Percentiles rank a stretch among this genome's conserved stretches.
Evolutionary conservation across 2,113 vertebrate species (phyloP).

Genomic region (Lycaon pictus): DNA sequence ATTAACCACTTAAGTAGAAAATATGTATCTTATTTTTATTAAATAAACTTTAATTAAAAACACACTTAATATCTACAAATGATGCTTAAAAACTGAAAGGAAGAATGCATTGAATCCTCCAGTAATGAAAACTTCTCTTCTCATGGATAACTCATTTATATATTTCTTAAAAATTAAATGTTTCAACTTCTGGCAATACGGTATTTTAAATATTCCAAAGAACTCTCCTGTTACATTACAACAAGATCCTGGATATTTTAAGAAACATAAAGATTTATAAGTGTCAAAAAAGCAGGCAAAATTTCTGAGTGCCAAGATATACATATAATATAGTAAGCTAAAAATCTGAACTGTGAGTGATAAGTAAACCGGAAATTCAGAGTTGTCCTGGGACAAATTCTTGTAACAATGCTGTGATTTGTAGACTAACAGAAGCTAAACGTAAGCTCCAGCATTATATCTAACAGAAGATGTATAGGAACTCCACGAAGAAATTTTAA

Average conservation of each 20-base stretch:
- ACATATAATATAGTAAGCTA: neutral
- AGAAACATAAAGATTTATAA: neutral
- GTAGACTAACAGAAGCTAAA: neutral
- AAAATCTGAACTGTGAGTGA: neutral
- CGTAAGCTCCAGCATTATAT: neutral
- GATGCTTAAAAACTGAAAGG: neutral
- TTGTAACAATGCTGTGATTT: neutral
- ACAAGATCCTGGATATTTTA: neutral
- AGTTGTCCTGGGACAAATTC: neutral
- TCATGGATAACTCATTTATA: neutral
- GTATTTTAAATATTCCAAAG: neutral
- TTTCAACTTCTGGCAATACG: neutral
- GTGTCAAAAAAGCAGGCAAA: neutral
- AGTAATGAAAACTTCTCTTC: neutral
- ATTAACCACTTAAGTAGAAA: neutral
- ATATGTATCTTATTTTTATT: neutral
- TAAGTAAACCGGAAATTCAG: conserved; percentile 19
- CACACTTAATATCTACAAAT: neutral
- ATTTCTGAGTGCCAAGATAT: neutral
- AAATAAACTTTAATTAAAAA: neutral
- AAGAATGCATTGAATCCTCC: neutral
- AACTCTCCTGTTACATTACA: neutral
- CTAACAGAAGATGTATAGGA: neutral
- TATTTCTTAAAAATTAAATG: neutral
- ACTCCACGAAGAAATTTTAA: neutral